Percentiles rank a stretch among this genome's conserved stretches.
Evolutionary conservation across 1,140 invertebrate species (phyloP).

Genomic region (Paramacrobiotus metropolitanus): DNA sequence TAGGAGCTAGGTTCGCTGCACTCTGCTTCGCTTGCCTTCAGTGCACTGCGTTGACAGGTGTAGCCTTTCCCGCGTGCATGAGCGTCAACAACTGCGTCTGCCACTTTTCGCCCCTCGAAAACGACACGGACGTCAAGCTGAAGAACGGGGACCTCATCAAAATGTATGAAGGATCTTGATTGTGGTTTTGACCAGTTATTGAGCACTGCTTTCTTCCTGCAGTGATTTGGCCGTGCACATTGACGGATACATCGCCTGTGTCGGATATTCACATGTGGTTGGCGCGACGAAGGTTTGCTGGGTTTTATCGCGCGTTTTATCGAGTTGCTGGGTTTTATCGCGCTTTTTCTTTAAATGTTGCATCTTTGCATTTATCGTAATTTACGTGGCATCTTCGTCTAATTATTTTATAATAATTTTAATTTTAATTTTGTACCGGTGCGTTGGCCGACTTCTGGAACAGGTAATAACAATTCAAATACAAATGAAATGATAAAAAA

Average conservation of each 20-base stretch:
- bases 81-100: conserved; percentile 98
- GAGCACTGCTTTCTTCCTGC: conserved; percentile 21
- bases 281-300: conserved; percentile 39
- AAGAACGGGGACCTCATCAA: conserved; percentile 88
- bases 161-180: conserved; percentile 47
- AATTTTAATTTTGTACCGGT: no score
- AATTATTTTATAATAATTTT: no score
- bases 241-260: conserved; percentile 95
- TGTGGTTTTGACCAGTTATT: conserved; percentile 7
- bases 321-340: no score
- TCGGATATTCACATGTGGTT: conserved; percentile 79
- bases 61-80: conserved; percentile 94
- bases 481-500: no score
- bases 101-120: conserved; percentile 82
- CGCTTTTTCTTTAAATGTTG: no score
- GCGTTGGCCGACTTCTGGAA: no score
- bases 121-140: conserved; percentile 66
- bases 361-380: no score
- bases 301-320: no score
- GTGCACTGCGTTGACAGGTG: conserved; percentile 31
- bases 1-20: conserved; percentile 11
- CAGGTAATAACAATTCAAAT: no score
- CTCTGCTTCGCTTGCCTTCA: no score
- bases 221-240: conserved; percentile 92
- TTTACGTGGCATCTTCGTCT: no score